A percentile compares a stretch with the other conserved stretches of the same genome.
These are phyloP conservation scores for Leptura quadrifasciata DNA, from an alignment of 2,888 invertebrate species.

Conservation along the genomic window DNA sequence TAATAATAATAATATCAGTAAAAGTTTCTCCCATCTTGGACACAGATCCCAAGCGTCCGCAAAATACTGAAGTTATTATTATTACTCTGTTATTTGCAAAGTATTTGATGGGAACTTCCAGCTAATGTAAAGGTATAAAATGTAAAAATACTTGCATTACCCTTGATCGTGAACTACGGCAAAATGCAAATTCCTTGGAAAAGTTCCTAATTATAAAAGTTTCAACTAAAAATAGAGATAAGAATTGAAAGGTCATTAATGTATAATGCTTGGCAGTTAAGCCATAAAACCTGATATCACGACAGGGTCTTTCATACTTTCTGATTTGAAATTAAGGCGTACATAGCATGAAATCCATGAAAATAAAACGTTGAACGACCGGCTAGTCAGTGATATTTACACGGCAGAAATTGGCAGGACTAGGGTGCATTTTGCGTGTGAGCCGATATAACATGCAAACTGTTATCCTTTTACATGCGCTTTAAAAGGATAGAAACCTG, in stretches of 20 bases:
- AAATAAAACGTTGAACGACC: not conserved
- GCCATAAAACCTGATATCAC: conserved; percentile 19
- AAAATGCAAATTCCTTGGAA: conserved; percentile 4
- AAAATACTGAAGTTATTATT: no score
- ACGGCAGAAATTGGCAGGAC: conserved; percentile 17
- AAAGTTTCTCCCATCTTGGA: no score
- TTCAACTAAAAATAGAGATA: conserved; percentile 2
- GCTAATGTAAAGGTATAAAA: not conserved
- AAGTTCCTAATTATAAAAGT: not conserved
- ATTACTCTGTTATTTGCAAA: not conserved
- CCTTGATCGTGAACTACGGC: not conserved
- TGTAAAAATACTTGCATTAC: not conserved
- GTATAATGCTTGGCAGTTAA: conserved; percentile 7
- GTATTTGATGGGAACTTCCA: not conserved
- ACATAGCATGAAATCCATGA: conserved; percentile 27
- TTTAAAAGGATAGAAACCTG: conserved; percentile 15
- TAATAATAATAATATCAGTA: no score
- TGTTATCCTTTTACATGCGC: conserved; percentile 40
- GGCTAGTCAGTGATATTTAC: conserved; percentile 21
- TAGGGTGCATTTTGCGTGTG: conserved; percentile 42
- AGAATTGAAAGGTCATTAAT: not conserved
- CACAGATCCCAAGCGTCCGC: no score
- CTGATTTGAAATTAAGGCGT: conserved; percentile 15
- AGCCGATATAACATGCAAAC: conserved; percentile 40
- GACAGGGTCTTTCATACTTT: conserved; percentile 6